Evolutionary conservation across 1,140 invertebrate genomes (phyloP), one percentile per base, ranked within the genome.

Genomic region (Pogonognathellus flavescens): DNA sequence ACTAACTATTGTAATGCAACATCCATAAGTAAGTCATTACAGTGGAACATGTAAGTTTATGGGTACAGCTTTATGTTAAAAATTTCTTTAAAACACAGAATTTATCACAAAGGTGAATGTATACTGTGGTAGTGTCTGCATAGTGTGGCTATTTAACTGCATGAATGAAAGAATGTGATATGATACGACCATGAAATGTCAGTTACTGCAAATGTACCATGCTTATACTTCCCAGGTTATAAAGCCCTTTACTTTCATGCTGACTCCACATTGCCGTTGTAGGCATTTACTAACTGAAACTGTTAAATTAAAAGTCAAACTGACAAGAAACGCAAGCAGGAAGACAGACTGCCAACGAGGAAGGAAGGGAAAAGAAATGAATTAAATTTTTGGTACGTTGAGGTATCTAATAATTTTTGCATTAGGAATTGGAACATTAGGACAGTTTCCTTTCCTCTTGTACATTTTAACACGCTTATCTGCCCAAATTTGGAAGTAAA

Each of bases 241-340:
- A n/a, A n/a, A n/a, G 9, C 13, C 59, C 18, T 20, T 20, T 62
- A n/a, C 16, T 49, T 72, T 49, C 11, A 6, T 49, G n/a, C n/a
- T n/a, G n/a, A 25, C 16, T 76, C 16, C 16, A 76, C 1, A 14
- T 41, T 49, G n/a, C 22, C 8, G 31, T 72, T 72, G 41, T 7
- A 8, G 70, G 8, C 49, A 76, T 76, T 16, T 18, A 9, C n/a
- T 76, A 50, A 16, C 14, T n/a, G 9, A 18, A 49, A 41, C 70
- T n/a, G 49, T 76, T 76, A 76, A 76, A 76, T 76, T 76, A 49
- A 76, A 76, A 76, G 70, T 76, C 41, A 31, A 66, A 66, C 62
- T 66, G 62, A 25, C 62, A 66, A 66, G 70, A 76, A 76, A 41
- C 31, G 70, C 16, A 50, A 76, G 70, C 70, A 76, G 70, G 70